Conservation (phyloP, 2,113 vertebrate species). For the Melanotaenia duboulayi region DNA sequence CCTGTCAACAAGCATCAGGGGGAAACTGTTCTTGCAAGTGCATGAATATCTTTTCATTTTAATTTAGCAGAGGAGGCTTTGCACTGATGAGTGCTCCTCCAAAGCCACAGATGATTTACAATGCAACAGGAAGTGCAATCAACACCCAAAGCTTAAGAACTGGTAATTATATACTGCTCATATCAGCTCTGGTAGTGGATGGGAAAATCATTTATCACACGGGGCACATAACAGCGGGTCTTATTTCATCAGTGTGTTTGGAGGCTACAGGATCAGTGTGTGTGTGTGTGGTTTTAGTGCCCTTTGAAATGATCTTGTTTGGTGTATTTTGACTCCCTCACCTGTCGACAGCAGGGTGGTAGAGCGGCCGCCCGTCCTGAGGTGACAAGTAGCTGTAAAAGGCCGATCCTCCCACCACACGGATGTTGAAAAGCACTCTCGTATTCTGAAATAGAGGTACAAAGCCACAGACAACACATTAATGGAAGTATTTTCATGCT, state of each 20-base stretch:
- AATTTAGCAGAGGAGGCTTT: background rate
- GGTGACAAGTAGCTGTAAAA: conserved; percentile 90
- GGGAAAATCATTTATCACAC: conserved; percentile 5
- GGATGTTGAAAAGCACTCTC: conserved; percentile 87
- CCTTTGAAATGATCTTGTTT: too few relatives aligned
- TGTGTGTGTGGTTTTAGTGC: background rate
- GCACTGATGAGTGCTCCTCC: background rate
- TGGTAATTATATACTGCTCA: background rate
- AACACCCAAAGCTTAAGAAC: conserved; percentile 14
- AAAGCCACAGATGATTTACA: conserved; percentile 3
- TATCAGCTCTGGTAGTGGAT: background rate
- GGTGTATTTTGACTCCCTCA: conserved; percentile 66
- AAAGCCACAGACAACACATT: background rate
- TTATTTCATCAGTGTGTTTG: background rate
- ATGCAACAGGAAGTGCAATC: conserved; percentile 18
- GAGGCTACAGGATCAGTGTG: background rate
- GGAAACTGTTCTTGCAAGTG: background rate
- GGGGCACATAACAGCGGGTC: background rate
- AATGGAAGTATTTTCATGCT: too few relatives aligned
- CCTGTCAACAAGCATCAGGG: background rate
- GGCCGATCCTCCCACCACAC: conserved; percentile 84
- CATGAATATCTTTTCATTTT: background rate
- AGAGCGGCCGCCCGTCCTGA: conserved; percentile 88
- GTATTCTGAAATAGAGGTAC: conserved; percentile 76
- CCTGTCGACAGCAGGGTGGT: conserved; percentile 92